Base-by-base conservation (phyloP, 2,113 vertebrate species). In the Pica pica region DNA sequence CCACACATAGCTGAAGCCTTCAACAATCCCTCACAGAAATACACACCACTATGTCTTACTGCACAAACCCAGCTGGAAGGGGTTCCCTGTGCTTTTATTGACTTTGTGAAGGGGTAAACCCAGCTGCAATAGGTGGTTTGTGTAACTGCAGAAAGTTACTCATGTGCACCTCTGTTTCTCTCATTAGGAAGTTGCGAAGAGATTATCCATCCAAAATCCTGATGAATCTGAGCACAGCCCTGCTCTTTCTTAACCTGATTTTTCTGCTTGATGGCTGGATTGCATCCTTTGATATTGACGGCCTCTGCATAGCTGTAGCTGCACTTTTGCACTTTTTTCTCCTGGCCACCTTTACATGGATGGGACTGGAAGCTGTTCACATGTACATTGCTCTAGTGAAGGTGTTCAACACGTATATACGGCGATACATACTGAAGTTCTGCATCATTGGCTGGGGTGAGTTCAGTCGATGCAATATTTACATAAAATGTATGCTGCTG, bases 341-440 rank as follows among this genome's bases (percentile, higher is more conserved):
- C 75, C 95, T 99, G 33, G 98, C 99, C 17, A 98, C 99, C 31
- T 99, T 99, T 95, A 99, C 99, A 7, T 99, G 99, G 99, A 99
- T 99, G 99, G 99, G 98, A 19, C 97, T 99, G 24, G 99, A 99
- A 97, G 99, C 99, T 0, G 97, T 99, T 78, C 99, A 99, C 95
- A 99, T 99, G 99, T 99, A 99, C 97, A 99, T 99, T 53, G 99
- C 99, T 10, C 97, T 99, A 56, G 99, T 99, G 83, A 99, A 99
- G 95, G 99, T 99, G 21, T 99, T 99, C 95, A 99, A 99, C 97
- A 99, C 99, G 1, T 99, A 99, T 78, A 99, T 99, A 60, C 98
- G 99, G 41, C 91, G 99, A 85, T 99, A 99, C 84, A 99, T 99
- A 94, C 98, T 99, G 64, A 99, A 99, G 97, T 99, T 99, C 95